Evolutionary conservation across 1,140 invertebrate genomes (phyloP), one percentile per base, ranked within the genome.

Genomic region (Laupala kohalensis): DNA sequence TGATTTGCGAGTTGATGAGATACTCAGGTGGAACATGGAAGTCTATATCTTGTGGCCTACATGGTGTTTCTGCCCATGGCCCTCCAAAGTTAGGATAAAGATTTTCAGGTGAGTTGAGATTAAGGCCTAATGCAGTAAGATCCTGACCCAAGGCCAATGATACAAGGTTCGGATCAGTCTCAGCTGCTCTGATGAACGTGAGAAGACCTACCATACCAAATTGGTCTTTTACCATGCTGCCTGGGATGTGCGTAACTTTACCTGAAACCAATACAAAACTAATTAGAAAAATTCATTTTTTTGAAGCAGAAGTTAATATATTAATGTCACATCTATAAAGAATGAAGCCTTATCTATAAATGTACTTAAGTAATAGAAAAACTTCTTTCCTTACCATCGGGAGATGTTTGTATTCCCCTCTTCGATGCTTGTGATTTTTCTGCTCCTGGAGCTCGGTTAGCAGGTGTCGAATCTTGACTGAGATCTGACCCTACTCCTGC

Each of bases 21-120:
- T 99, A 99, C 84, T 99, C 97, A 73, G 95, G 92, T 77, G 97
- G 97, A 80, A 99, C 97, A 80, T 96, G 94, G 82, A 93, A 99
- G 84, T 99, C 97, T 81, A 98, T 96, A 83, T 99, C 97, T 85
- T 99, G 96, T 75, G 96, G 94, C 83, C 96, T 87, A 86, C 96
- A 98, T 37, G 97, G 95, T 78, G 91, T 90, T 82, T 99, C 97
- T 77, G 95, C 93, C 95, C 96, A 99, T 13, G 97, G 97, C 70
- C 97, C 97, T 78, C 94, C 95, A 84, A 99, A 99, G 76, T 93
- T 97, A 77, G 94, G 92, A 85, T 97, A 96, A 74, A 98, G 86
- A 83, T 94, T 96, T 84, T 98, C 96, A 26, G 94, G 92, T 75
- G 95, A 97, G 83, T 98, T 98, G 75, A 99, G 88, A 88, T 99